A percentile compares a stretch with the other conserved stretches of the same genome.
These are phyloP conservation scores for Pseudomugil tenellus DNA, from an alignment of 2,797 vertebrate genomes.

Conservation along the genomic window DNA sequence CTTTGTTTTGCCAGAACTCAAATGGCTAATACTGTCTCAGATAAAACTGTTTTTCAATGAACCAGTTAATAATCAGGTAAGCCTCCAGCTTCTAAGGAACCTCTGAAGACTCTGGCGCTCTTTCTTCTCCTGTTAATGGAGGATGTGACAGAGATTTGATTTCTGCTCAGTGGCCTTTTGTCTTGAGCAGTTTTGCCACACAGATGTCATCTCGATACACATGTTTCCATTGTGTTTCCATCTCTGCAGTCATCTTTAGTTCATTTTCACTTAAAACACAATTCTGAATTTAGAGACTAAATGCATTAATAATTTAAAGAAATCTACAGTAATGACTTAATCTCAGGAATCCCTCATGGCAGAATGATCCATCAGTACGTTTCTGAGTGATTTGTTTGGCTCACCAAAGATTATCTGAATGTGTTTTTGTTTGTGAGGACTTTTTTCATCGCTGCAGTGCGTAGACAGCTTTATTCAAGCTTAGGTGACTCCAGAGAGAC, in stretches of 20 bases:
- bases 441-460: conserved; percentile 32
- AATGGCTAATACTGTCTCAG: neutral
- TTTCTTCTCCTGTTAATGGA: conserved; percentile 12
- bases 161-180: neutral
- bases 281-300: conserved; percentile 8
- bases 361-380: conserved; percentile 17
- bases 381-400: conserved; percentile 30
- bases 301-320: conserved; percentile 23
- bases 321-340: conserved; percentile 12
- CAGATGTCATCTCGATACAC: conserved; percentile 1
- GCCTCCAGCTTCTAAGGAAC: neutral
- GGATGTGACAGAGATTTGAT: conserved; percentile 1
- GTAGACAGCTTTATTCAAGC: conserved; percentile 38
- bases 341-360: conserved; percentile 16
- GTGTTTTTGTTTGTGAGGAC: conserved; percentile 27
- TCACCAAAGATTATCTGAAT: conserved; percentile 37
- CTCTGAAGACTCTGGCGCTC: conserved; percentile 17
- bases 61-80: neutral
- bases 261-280: conserved; percentile 14
- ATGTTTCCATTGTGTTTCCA: conserved; percentile 6
- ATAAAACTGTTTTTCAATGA: conserved; percentile 9
- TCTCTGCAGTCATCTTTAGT: conserved; percentile 4
- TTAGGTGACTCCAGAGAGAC: conserved; percentile 47
- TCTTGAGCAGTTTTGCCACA: conserved; percentile 5
- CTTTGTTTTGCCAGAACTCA: conserved; percentile 7